Percentiles rank a stretch among this genome's conserved stretches.
These are phyloP conservation scores for Clunio marinus DNA, from an alignment of 2,888 invertebrate genomes.

Conservation along the genomic window DNA sequence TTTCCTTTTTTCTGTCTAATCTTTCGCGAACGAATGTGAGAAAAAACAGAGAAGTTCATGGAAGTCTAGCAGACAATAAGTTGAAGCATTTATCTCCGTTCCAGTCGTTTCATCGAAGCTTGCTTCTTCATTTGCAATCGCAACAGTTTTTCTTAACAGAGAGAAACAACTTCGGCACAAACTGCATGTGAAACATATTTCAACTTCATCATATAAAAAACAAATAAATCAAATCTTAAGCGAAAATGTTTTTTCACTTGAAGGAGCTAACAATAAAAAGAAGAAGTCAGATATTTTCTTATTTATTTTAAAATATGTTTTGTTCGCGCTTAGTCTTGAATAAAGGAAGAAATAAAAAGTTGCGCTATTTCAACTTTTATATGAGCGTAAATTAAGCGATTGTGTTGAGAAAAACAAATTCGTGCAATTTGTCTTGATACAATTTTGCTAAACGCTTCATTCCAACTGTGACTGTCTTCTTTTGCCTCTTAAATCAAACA, in stretches of 20 bases:
- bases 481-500: background rate
- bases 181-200: constrained; percentile 4
- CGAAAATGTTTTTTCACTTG: constrained; percentile 3
- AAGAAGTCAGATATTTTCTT: background rate
- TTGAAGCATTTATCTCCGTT: background rate
- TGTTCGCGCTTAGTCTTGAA: background rate
- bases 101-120: background rate
- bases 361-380: background rate
- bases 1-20: background rate
- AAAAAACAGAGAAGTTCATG: background rate
- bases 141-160: background rate
- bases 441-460: constrained; percentile 6
- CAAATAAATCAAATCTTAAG: constrained; percentile 5
- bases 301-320: background rate
- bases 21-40: background rate
- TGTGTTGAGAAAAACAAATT: constrained; percentile 1
- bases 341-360: too few relatives aligned
- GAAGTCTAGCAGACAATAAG: background rate
- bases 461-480: background rate
- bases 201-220: constrained; percentile 14
- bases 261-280: background rate
- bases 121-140: background rate
- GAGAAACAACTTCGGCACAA: background rate
- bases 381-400: background rate
- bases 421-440: constrained; percentile 2